Evolutionary conservation across 2,113 vertebrate species (phyloP), one percentile per base, ranked within the genome.

Genomic region (Embiotoca jacksoni): DNA sequence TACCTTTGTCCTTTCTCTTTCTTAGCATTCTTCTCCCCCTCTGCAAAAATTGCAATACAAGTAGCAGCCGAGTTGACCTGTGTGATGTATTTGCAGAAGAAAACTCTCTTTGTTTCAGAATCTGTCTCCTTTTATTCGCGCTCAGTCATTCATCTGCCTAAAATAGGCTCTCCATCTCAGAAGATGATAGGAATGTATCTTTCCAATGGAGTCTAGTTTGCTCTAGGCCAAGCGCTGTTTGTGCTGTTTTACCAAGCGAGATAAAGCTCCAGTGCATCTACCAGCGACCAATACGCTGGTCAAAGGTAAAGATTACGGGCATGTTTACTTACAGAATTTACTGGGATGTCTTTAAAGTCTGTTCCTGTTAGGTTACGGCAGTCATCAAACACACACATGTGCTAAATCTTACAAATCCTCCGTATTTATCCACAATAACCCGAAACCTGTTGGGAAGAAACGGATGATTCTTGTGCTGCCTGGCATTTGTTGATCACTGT

Each of bases 91-190:
- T 78, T 89, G 61, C 41, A 56, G 78, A 82, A 44, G 50, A 82
- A 78, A 84, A 72, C 30, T 57, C n/a, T 74, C 76, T 88, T 71
- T 76, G 64, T 84, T 84, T 87, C 65, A 72, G 81, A 80, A 82
- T 77, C 54, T 73, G 78, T 88, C 71, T 90, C 78, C 80, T 84
- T 82, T 81, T 67, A 71, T 85, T 87, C 4, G 41, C 55, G 65
- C 78, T 73, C 70, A 73, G 84, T 88, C 83, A 87, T 82, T 90
- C 75, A 85, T 88, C 77, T 82, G 67, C 77, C 75, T 78, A 80
- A 80, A 86, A 91, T 81, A 80, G 59, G 65, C 15, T 61, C 63
- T 72, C 49, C 58, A 69, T 85, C 83, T 88, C 70, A 39, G 33
- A 73, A 72, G 78, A 74, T 82, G 75, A 83, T 71, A 81, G 80